Base-by-base conservation (phyloP, 2,113 vertebrate species). In the Machaerirhynchus nigripectus region DNA sequence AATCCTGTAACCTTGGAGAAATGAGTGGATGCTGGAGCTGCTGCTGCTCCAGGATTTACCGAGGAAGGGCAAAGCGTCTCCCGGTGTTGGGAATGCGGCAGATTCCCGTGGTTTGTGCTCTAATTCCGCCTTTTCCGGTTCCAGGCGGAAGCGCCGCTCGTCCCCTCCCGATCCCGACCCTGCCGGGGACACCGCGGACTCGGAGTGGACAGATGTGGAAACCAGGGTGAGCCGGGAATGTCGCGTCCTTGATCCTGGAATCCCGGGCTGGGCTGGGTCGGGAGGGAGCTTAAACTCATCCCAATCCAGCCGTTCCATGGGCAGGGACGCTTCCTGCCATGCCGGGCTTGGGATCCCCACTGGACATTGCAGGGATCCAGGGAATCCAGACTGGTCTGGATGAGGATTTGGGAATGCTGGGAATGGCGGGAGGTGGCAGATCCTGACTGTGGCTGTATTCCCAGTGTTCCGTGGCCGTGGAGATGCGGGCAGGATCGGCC, bases 401-500 rank as follows among this genome's bases (percentile, higher is more conserved):
- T 14, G 55, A 31, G 60, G 40, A 2, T 35, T 20, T 47, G 59
- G 74, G 76, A 31, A 28, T 28, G 56, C 22, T 22, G 57, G 46
- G 46, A 16, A 10, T 6, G 21, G 4, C 3, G 44, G 30, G 49
- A 7, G 33, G 40, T 17, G 4, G 9, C 1, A 1, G 31, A 59
- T 60, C 10, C 40, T 87, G 87, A 82, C 37, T n/a, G 4, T 20
- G 44, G 42, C 67, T 97, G 42, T 93, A 42, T 86, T 24, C 92
- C 30, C 94, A 99, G 99, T 99, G 99, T 35, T 98, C 99, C 1
- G 97, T 99, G 86, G 99, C 99, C 18, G 53, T 99, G 95, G 99
- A 98, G 97, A 99, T 99, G 99, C 98, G 96, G 92, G 98, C 99
- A 8, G 99, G 99, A 23, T 99, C 99, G 24, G 98, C 98, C 27